Percentiles rank a stretch among this genome's conserved stretches.
Evolutionary conservation across 2,113 vertebrate species (phyloP).

Genomic region (Phylloscopus trochilus): DNA sequence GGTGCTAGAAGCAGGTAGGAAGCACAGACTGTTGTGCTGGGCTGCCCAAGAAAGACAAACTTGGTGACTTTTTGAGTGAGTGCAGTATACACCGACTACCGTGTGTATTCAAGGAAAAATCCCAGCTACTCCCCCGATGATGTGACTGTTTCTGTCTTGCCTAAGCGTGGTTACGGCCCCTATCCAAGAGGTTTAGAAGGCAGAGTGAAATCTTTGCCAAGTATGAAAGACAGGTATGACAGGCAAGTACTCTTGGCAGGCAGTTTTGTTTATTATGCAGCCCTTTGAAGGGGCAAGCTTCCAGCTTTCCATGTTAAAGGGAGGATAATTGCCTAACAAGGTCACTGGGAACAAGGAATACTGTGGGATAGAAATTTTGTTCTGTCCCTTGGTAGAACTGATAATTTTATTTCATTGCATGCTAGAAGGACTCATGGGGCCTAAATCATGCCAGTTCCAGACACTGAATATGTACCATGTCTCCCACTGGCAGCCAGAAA

Average conservation of each 20-base stretch:
- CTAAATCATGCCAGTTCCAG: neutral
- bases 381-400: neutral
- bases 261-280: neutral
- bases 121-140: neutral
- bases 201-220: neutral
- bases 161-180: accelerated
- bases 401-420: neutral
- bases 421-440: neutral
- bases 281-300: conserved; percentile 1
- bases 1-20: neutral
- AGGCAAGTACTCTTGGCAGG: neutral
- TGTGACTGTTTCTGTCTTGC: neutral
- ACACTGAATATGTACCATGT: accelerated
- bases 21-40: neutral
- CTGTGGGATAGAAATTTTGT: neutral
- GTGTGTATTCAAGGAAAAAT: conserved; percentile 17
- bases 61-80: neutral
- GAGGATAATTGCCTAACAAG: neutral
- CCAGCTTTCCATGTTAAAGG: neutral
- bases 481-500: neutral
- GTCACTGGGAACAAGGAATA: neutral
- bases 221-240: neutral
- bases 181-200: neutral
- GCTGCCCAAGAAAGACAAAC: neutral
- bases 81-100: neutral